Conservation (phyloP, 35 echinoderm and acorn worm species). For the Apostichopus californicus region DNA sequence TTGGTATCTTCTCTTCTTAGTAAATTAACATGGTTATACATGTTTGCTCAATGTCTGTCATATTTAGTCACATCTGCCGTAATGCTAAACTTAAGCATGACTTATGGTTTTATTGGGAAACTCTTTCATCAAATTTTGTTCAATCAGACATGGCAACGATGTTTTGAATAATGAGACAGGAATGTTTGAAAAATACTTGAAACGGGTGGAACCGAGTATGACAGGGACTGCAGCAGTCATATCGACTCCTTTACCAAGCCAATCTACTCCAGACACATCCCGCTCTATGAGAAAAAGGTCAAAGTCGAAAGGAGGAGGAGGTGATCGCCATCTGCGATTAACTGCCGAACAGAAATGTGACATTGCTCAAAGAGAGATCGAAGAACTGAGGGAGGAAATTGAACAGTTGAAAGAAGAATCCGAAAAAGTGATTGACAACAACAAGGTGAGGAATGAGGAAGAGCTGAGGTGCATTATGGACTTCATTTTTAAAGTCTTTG, state of each 20-base stretch:
- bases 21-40: no score
- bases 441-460: slow-evolving; percentile 67
- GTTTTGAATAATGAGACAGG: slow-evolving; percentile 86
- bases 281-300: slow-evolving; percentile 86
- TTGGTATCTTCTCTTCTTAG: no score
- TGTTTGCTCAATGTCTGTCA: neutral
- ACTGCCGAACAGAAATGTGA: slow-evolving; percentile 98
- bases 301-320: slow-evolving; percentile 86
- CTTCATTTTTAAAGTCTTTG: no score
- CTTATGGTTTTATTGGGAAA: neutral
- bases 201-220: slow-evolving; percentile 94
- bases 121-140: neutral
- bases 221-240: slow-evolving; percentile 60
- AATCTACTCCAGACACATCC: slow-evolving; percentile 75
- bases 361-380: slow-evolving; percentile 97
- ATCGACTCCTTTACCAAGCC: slow-evolving; percentile 73
- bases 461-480: no score
- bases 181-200: slow-evolving; percentile 99
- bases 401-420: slow-evolving; percentile 95
- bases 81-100: neutral
- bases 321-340: slow-evolving; percentile 90
- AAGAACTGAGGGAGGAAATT: slow-evolving; percentile 96
- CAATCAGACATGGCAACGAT: slow-evolving; percentile 75
- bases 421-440: slow-evolving; percentile 92
- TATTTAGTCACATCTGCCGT: neutral